These are phyloP conservation scores for Calameuta idolon DNA, from an alignment of 2,888 invertebrate genomes.

Conservation along the genomic window DNA sequence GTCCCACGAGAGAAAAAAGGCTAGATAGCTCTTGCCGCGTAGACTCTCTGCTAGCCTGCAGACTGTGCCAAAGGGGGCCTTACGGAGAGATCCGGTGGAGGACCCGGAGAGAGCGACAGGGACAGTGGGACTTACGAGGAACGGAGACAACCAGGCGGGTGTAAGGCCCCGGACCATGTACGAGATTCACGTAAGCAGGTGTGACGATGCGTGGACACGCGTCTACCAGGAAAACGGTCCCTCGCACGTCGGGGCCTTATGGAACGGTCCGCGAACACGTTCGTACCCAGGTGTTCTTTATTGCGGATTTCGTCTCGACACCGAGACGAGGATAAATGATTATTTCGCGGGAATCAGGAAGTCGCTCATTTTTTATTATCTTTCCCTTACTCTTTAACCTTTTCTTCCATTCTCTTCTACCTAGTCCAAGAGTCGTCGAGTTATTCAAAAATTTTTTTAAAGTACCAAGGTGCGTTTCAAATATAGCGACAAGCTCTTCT, in stretches of 20 bases:
- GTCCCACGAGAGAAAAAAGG: constrained; percentile 12
- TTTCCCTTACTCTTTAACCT: background rate
- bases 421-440: background rate
- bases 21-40: constrained; percentile 9
- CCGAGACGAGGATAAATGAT: constrained; percentile 19
- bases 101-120: background rate
- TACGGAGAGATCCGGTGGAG: background rate
- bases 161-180: constrained; percentile 38
- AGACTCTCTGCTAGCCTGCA: background rate
- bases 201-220: constrained; percentile 67
- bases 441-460: background rate
- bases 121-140: background rate
- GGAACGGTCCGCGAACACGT: constrained; percentile 18
- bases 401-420: background rate
- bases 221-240: constrained; percentile 58
- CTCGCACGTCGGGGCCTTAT: constrained; percentile 37
- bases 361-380: background rate
- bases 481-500: background rate
- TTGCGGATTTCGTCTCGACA: constrained; percentile 42
- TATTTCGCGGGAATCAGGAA: constrained; percentile 31
- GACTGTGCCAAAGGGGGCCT: background rate
- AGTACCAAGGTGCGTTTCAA: background rate
- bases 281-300: constrained; percentile 58
- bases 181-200: constrained; percentile 62
- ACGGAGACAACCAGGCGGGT: constrained; percentile 16